Conservation (phyloP, 2,888 invertebrate species). For the Anthoptus insignis region DNA sequence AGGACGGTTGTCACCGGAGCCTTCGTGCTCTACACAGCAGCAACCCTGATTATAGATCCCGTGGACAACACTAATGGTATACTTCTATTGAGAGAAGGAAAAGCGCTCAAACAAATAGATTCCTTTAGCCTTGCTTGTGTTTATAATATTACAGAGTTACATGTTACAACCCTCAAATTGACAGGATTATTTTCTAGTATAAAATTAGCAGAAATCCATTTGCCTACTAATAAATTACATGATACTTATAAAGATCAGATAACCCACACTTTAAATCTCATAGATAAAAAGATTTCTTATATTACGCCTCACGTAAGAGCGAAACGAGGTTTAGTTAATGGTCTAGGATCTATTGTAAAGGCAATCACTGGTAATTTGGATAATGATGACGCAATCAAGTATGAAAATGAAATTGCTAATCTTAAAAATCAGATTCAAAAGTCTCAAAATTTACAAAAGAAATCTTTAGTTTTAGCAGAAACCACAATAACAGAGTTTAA, state of each 20-base stretch:
- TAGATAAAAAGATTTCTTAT: constrained; percentile 18
- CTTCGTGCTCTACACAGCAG: constrained; percentile 24
- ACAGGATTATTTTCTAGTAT: constrained; percentile 4
- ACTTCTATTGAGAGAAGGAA: constrained; percentile 7
- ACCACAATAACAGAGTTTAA: constrained; percentile 8
- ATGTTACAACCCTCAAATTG: constrained; percentile 8
- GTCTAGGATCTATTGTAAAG: constrained; percentile 22
- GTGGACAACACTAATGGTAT: constrained; percentile 21
- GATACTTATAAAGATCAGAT: constrained; percentile 15
- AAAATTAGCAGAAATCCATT: background rate
- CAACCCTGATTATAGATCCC: constrained; percentile 18
- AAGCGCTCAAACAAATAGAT: constrained; percentile 24
- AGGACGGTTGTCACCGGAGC: constrained; percentile 25
- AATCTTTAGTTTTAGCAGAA: constrained; percentile 10
- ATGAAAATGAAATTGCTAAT: constrained; percentile 14
- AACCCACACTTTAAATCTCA: background rate
- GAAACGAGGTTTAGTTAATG: constrained; percentile 15
- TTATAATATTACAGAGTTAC: constrained; percentile 28
- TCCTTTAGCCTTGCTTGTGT: constrained; percentile 23
- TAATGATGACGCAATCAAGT: constrained; percentile 16
- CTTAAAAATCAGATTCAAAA: constrained; percentile 11
- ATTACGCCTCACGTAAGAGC: constrained; percentile 3
- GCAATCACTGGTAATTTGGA: constrained; percentile 23
- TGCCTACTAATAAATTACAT: background rate
- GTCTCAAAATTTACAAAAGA: constrained; percentile 5